These are phyloP conservation scores for Chloropsis hardwickii DNA, from an alignment of 2,113 vertebrate species.

Conservation along the genomic window DNA sequence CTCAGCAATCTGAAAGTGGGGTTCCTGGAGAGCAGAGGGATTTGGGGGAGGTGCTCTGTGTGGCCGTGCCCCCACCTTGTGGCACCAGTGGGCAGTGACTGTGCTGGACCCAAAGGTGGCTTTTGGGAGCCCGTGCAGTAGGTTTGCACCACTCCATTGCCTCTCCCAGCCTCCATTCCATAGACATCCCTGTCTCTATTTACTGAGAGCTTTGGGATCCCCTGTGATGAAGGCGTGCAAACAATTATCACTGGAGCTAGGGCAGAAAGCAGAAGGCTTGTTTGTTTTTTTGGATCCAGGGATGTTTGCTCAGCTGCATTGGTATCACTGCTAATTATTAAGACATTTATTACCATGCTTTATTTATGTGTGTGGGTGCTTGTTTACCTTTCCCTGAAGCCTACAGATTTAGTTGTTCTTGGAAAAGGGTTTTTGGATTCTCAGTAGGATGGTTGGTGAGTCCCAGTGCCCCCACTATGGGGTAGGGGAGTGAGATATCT, in stretches of 20 bases:
- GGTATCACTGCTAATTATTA: slow-evolving; percentile 57
- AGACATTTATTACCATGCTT: slow-evolving; percentile 33
- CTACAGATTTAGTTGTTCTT: background rate
- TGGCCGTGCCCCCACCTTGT: accelerated
- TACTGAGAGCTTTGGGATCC: background rate
- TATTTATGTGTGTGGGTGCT: slow-evolving; percentile 1
- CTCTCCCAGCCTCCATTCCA: background rate
- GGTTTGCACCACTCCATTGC: accelerated
- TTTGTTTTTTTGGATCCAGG: slow-evolving; percentile 22
- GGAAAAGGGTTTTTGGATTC: background rate
- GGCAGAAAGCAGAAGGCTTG: slow-evolving; percentile 2
- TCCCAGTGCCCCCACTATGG: background rate
- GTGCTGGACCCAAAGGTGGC: accelerated
- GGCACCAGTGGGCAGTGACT: background rate
- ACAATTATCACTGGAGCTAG: slow-evolving; percentile 1
- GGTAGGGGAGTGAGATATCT: background rate
- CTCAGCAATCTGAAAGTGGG: background rate
- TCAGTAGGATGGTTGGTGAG: background rate
- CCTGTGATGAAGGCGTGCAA: background rate
- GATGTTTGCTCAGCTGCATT: slow-evolving; percentile 58
- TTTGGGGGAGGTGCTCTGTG: background rate
- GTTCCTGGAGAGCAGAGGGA: background rate
- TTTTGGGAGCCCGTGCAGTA: background rate
- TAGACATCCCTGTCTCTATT: background rate
- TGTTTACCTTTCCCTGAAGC: slow-evolving; percentile 33